Evolutionary conservation across 2,797 vertebrate genomes (phyloP).

Genomic region (Telmatherina bonti): DNA sequence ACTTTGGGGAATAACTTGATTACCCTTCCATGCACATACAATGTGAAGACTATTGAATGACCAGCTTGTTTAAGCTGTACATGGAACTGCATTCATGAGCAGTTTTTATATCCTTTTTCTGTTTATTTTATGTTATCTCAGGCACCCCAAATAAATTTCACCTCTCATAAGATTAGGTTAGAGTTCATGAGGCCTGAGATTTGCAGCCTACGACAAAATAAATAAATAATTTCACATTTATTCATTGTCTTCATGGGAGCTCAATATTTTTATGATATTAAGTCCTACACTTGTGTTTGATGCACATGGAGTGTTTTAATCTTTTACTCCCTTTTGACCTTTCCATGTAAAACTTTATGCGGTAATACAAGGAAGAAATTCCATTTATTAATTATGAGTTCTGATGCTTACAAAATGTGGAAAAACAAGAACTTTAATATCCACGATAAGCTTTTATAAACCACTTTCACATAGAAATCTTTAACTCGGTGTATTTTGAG

Average conservation of each 20-base stretch:
- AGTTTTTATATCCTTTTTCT: too few relatives aligned
- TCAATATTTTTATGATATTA: not conserved
- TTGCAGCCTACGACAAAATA: too few relatives aligned
- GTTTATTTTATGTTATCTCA: too few relatives aligned
- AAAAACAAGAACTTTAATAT: not conserved
- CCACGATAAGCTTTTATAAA: not conserved
- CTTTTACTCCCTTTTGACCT: not conserved
- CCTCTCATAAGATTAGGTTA: not conserved
- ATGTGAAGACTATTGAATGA: too few relatives aligned
- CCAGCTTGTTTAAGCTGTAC: too few relatives aligned
- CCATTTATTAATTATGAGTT: not conserved
- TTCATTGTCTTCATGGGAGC: not conserved
- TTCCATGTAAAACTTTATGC: not conserved
- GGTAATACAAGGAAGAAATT: not conserved
- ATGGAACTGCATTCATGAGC: too few relatives aligned
- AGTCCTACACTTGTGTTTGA: not conserved
- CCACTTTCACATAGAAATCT: not conserved
- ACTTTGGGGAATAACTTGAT: too few relatives aligned
- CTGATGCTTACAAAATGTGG: not conserved
- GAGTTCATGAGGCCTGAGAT: too few relatives aligned
- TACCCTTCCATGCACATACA: too few relatives aligned
- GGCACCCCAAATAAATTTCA: not conserved
- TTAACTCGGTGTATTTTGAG: not conserved
- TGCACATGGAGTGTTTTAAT: not conserved
- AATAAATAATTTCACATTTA: not conserved